Conservation (phyloP, 2,113 vertebrate species). For the Forbesichthys agassizii region DNA sequence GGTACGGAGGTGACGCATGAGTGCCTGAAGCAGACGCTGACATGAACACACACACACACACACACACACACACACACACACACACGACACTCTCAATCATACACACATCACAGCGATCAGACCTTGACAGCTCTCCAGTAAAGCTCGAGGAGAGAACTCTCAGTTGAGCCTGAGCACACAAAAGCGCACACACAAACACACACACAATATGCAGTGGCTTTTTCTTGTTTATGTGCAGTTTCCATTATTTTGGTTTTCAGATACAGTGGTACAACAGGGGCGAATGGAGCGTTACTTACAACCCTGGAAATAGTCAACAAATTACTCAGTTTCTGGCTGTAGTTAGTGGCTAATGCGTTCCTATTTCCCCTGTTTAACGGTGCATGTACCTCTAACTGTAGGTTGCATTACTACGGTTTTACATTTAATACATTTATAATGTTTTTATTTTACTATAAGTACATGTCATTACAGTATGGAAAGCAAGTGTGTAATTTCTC, state of each 20-base stretch:
- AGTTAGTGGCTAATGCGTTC: not conserved
- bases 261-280: constrained; percentile 22
- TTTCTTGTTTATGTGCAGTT: constrained; percentile 54
- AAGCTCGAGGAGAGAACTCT: constrained; percentile 67
- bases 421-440: too few species aligned
- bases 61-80: constrained; percentile 53
- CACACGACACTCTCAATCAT: constrained; percentile 63
- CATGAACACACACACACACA: constrained; percentile 64
- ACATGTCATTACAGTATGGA: too few species aligned
- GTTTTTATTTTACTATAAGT: too few species aligned
- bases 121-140: constrained; percentile 69
- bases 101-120: constrained; percentile 69
- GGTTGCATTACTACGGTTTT: too few species aligned
- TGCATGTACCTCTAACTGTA: not conserved
- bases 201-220: not conserved
- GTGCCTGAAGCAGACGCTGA: constrained; percentile 73
- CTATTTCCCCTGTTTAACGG: not conserved
- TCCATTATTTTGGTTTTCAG: constrained; percentile 15
- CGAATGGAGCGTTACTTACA: not conserved
- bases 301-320: constrained; percentile 33
- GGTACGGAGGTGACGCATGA: constrained; percentile 77
- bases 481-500: too few species aligned
- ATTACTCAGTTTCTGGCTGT: constrained; percentile 12
- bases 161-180: constrained; percentile 59
- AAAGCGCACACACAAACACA: constrained; percentile 26